Conservation (phyloP, 2,113 vertebrate genomes). For the Centropus bengalensis region DNA sequence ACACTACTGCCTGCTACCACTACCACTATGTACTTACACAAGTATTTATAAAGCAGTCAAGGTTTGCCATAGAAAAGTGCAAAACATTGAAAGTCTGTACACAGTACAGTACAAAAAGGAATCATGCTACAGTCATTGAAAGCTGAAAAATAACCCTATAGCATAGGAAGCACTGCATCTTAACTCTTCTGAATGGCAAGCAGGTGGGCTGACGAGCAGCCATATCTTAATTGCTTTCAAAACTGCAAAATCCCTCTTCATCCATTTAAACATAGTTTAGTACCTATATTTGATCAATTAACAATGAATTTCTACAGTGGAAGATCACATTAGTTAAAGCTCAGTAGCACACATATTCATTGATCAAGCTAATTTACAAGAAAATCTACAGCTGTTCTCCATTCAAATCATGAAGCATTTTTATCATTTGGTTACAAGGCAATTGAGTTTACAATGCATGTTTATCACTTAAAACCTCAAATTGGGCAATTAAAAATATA, state of each 20-base stretch:
- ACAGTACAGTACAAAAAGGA: constrained; percentile 53
- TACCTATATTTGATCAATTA: constrained; percentile 48
- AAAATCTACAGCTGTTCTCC: constrained; percentile 40
- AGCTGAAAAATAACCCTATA: constrained; percentile 62
- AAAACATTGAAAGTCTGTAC: constrained; percentile 54
- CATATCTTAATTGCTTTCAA: constrained; percentile 40
- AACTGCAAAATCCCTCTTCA: constrained; percentile 63
- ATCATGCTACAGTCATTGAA: constrained; percentile 63
- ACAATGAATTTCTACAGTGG: constrained; percentile 49
- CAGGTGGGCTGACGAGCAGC: constrained; percentile 10
- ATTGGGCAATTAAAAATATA: constrained; percentile 22
- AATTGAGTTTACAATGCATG: constrained; percentile 25
- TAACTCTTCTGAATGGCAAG: constrained; percentile 57
- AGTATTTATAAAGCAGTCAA: constrained; percentile 56
- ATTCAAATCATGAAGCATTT: constrained; percentile 43
- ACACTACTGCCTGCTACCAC: constrained; percentile 16
- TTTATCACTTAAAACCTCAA: neutral
- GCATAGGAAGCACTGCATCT: constrained; percentile 60
- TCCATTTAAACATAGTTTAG: constrained; percentile 37
- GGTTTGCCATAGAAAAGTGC: constrained; percentile 67
- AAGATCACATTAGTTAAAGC: constrained; percentile 48
- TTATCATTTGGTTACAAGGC: constrained; percentile 43
- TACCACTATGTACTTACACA: neutral
- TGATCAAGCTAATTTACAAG: constrained; percentile 31
- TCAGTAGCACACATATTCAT: constrained; percentile 26